Percentiles rank a stretch among this genome's conserved stretches.
These are phyloP conservation scores for Sciurus niger DNA, from an alignment of 2,113 vertebrate genomes.

Conservation along the genomic window DNA sequence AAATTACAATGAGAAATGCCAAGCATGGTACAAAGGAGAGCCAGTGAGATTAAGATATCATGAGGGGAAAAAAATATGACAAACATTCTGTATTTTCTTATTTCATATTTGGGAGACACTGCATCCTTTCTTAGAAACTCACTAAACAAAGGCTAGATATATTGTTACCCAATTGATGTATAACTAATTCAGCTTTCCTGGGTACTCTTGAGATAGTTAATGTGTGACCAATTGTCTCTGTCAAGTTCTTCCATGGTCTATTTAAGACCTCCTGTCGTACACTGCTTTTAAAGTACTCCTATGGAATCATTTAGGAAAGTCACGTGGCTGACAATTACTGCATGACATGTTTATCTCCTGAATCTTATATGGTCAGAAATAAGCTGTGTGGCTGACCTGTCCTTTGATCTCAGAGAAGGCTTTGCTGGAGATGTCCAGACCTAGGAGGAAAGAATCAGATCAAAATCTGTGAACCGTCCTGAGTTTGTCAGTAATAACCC, in stretches of 20 bases:
- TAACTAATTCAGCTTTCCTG: not conserved
- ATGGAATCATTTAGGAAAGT: conserved; percentile 7
- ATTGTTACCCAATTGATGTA: not conserved
- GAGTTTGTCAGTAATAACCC: conserved; percentile 34
- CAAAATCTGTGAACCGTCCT: conserved; percentile 47
- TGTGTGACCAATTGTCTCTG: conserved; percentile 30
- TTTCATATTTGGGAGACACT: not conserved
- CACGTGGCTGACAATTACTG: not conserved
- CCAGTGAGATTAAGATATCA: conserved; percentile 7
- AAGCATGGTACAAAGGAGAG: not conserved
- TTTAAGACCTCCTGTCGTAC: not conserved
- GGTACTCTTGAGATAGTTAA: not conserved
- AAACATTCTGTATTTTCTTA: not conserved
- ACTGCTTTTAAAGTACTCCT: conserved; percentile 9
- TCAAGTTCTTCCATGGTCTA: not conserved
- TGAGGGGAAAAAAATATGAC: not conserved
- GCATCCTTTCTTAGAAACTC: not conserved
- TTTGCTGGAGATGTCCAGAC: not conserved
- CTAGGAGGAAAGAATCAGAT: conserved; percentile 13
- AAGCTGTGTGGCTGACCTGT: conserved; percentile 8
- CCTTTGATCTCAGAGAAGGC: conserved; percentile 47
- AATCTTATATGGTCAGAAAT: conserved; percentile 52
- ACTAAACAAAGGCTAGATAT: not conserved
- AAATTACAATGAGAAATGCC: conserved; percentile 10
- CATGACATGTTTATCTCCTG: not conserved